Base-by-base conservation (phyloP, 2,888 invertebrate genomes). In the Dromius quadrimaculatus region DNA sequence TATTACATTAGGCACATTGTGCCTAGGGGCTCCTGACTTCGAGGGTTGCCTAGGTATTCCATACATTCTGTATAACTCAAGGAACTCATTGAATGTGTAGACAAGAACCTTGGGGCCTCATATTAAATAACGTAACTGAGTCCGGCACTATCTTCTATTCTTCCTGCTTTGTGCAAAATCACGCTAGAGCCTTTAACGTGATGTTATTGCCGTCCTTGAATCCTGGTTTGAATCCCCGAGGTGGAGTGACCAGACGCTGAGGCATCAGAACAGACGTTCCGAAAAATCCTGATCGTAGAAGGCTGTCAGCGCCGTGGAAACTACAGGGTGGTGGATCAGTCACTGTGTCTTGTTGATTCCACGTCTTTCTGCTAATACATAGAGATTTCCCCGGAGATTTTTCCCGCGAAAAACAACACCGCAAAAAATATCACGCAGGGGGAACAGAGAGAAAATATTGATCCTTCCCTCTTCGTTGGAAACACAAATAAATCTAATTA, bases 401-500 rank as follows among this genome's bases (percentile, higher is more conserved):
- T 9, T 22, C 22, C 50, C 65, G 65, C 65, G 65, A 65, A 65
- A 65, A 65, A 65, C 65, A 65, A 65, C 65, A 62, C 62, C 62
- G 28, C 62, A 62, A 62, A 62, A 62, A 62, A 62, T 62, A 62
- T 62, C 62, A 13, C 28, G 9, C 59, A 22, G n/a, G n/a, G n/a
- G n/a, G n/a, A n/a, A n/a, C n/a, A n/a, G n/a, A n/a, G n/a, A n/a
- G n/a, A n/a, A n/a, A n/a, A n/a, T n/a, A n/a, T n/a, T n/a, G n/a
- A n/a, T n/a, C n/a, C n/a, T n/a, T n/a, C n/a, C n/a, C n/a, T n/a
- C n/a, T n/a, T n/a, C 50, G 50, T 54, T 54, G 50, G 50, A 64
- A 47, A 50, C 50, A 47, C 47, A 64, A 64, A 64, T 64, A 64
- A 66, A 66, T 66, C 66, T 66, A 57, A 66, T 57, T 66, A 41